Evolutionary conservation across 2,888 invertebrate genomes (phyloP), one percentile per base, ranked within the genome.

Genomic region (Andrena fulva): DNA sequence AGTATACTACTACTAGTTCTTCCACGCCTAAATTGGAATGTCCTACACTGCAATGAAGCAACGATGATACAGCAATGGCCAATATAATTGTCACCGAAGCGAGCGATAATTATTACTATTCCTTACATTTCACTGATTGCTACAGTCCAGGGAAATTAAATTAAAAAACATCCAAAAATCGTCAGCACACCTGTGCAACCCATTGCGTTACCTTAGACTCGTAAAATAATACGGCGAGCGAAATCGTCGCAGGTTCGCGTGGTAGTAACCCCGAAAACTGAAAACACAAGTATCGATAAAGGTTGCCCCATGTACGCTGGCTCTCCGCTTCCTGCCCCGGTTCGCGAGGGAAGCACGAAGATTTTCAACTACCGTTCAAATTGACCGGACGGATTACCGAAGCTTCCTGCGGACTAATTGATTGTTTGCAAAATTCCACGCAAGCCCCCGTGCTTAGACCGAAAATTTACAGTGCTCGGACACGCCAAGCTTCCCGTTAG

Each of bases 351-450:
- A 84, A 87, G 82, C 67, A 77, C 64, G 83, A 85, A 77, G 85
- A 88, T 80, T 85, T 89, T 82, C 85, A 85, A 82, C 87, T 84
- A 82, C 82, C 78, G 75, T 64, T 73, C 62, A 74, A 84, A 88
- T 83, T 82, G 67, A 87, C 90, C 92, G 90, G 83, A 77, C 72
- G 88, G 90, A 91, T 91, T 89, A 92, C 90, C 89, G 88, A 80
- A 62, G 78, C 89, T 91, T 92, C 91, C 92, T 88, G 76, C 72
- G 73, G 80, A 54, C 89, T 92, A 92, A 92, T 92, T 92, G 92
- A 92, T 92, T 92, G 92, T 92, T 92, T 89, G 90, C 88, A 87
- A 88, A 89, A 91, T 92, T 90, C 91, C 91, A 91, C 91, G 88
- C 91, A 80, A 27, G 77, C 73, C 76, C 75, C 5, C 80, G 69